Conservation (phyloP, 2,888 invertebrate genomes). For the Apoda limacodes region DNA sequence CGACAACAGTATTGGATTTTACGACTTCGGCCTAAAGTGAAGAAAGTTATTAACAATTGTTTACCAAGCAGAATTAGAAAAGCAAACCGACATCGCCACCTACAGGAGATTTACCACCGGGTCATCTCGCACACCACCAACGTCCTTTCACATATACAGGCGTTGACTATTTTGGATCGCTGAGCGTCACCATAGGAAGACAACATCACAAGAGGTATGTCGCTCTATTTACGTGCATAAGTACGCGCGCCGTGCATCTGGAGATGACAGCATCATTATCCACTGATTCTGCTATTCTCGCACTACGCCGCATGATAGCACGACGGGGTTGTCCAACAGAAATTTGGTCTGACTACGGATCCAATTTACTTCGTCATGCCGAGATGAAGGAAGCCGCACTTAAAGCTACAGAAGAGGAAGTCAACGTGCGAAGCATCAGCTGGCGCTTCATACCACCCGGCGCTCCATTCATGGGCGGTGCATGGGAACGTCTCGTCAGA, state of each 20-base stretch:
- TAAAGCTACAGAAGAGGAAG: conserved; percentile 1
- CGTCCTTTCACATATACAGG: conserved; percentile 1
- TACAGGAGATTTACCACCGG: conserved; percentile 1
- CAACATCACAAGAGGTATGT: conserved; percentile 1
- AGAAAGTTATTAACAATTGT: no score
- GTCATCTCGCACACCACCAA: conserved; percentile 2
- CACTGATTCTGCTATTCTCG: conserved; percentile 6
- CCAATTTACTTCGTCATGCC: conserved; percentile 2
- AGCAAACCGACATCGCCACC: neutral
- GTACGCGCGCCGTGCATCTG: conserved; percentile 5
- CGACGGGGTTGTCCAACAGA: conserved; percentile 7
- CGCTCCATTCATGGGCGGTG: conserved; percentile 15
- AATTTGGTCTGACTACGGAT: conserved; percentile 6
- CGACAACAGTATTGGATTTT: no score
- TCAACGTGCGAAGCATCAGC: conserved; percentile 8
- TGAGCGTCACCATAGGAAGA: conserved; percentile 1
- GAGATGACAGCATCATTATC: conserved; percentile 5
- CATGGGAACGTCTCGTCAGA: conserved; percentile 15
- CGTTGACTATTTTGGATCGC: conserved; percentile 2
- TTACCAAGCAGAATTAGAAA: neutral
- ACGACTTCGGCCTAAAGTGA: no score
- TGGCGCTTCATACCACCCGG: conserved; percentile 16
- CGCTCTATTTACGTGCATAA: conserved; percentile 3
- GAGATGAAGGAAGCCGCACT: neutral
- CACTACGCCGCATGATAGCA: conserved; percentile 8